A percentile compares a stretch with the other conserved stretches of the same genome.
phyloP scores from a whole-genome alignment of 2,888 invertebrate genomes.

The Drosophila gaucha region DNA sequence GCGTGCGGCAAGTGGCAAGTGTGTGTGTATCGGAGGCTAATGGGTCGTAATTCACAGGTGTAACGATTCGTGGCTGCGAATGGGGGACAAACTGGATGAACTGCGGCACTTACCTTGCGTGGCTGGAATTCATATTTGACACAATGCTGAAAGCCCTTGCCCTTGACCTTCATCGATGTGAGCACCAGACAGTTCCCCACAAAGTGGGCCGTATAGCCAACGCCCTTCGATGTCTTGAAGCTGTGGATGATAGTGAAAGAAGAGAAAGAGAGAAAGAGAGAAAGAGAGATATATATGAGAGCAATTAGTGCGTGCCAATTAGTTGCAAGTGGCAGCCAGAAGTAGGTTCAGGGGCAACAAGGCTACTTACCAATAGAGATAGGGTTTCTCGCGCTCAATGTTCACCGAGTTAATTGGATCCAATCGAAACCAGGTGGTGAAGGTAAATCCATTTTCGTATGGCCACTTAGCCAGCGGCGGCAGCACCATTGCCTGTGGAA shows the following conservation, averaged over 20 bases:
- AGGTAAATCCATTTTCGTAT: constrained; percentile 99
- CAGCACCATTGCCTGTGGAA: constrained; percentile 94
- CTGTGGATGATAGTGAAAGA: constrained; percentile 87
- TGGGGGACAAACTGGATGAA: background rate
- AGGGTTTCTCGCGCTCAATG: constrained; percentile 99
- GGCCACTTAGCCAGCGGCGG: constrained; percentile 99
- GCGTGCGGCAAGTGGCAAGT: background rate
- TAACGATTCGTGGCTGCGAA: constrained; percentile 3
- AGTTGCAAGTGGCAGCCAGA: background rate
- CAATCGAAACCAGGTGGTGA: constrained; percentile 99
- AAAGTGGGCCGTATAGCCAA: constrained; percentile 99
- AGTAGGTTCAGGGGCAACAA: too few relatives aligned
- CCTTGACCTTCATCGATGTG: constrained; percentile 99
- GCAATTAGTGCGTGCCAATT: constrained; percentile 40
- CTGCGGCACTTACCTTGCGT: constrained; percentile 89
- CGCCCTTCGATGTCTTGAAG: constrained; percentile 99
- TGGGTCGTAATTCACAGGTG: constrained; percentile 36
- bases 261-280: background rate
- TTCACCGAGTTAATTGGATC: constrained; percentile 99
- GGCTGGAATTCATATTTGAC: constrained; percentile 99
- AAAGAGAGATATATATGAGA: constrained; percentile 2
- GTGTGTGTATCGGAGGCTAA: background rate
- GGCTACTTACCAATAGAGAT: constrained; percentile 95
- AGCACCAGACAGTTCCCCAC: constrained; percentile 99
- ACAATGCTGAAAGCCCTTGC: constrained; percentile 99